phyloP scores from a whole-genome alignment of 23 tunicate genomes.

The Diplosoma virens region DNA sequence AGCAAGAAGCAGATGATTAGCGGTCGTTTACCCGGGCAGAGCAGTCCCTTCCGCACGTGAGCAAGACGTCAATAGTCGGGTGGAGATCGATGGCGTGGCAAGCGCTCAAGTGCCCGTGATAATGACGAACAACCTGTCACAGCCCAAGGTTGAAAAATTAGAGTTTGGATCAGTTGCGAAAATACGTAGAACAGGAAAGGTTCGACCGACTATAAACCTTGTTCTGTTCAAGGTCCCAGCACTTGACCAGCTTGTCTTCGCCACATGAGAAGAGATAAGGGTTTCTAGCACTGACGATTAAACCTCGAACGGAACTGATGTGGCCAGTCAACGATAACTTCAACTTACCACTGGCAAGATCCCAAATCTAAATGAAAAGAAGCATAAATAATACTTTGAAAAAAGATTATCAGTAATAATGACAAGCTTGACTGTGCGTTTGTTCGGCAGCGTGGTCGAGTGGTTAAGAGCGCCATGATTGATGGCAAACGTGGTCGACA shows the following conservation, averaged over 20 bases:
- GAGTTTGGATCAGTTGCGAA: no score
- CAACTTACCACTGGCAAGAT: constrained; percentile 77
- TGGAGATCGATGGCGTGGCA: constrained; percentile 93
- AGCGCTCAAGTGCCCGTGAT: constrained; percentile 94
- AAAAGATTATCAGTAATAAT: no score
- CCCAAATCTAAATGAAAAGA: constrained; percentile 99
- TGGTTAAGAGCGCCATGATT: no score
- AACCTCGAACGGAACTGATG: constrained; percentile 89
- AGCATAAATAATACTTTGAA: no score
- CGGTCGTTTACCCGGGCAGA: constrained; percentile 40
- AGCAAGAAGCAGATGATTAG: neutral
- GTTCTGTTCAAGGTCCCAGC: constrained; percentile 99
- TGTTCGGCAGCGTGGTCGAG: no score
- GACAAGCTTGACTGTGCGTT: no score
- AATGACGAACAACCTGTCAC: constrained; percentile 77
- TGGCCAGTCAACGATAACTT: constrained; percentile 96
- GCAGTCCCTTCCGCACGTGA: constrained; percentile 84
- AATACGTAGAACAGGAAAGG: neutral
- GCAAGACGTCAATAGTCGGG: constrained; percentile 90
- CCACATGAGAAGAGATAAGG: constrained; percentile 96
- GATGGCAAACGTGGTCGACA: no score
- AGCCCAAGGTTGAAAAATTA: no score
- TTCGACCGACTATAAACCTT: constrained; percentile 35
- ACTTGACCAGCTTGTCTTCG: constrained; percentile 92
- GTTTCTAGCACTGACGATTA: constrained; percentile 73